These are phyloP conservation scores for Dryomyza anilis DNA, from an alignment of 2,888 invertebrate species.

Conservation along the genomic window DNA sequence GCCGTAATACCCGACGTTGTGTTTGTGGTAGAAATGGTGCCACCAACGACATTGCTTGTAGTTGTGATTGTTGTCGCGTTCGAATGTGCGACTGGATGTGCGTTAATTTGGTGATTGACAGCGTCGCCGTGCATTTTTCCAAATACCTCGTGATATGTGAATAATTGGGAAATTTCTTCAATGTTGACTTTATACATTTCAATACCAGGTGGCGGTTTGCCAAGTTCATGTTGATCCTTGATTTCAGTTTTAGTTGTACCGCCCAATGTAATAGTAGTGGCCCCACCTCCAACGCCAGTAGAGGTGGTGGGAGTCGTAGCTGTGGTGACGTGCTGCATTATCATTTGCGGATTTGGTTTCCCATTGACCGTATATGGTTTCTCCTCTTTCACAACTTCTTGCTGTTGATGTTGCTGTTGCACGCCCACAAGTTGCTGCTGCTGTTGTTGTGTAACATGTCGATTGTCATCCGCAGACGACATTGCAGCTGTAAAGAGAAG, in stretches of 20 bases:
- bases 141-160: slow-evolving; percentile 86
- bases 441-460: slow-evolving; percentile 33
- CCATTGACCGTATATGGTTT: slow-evolving; percentile 43
- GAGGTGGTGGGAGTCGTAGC: slow-evolving; percentile 38
- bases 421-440: slow-evolving; percentile 34
- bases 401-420: slow-evolving; percentile 38
- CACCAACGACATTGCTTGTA: slow-evolving; percentile 36
- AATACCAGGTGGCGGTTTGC: slow-evolving; percentile 64
- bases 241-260: slow-evolving; percentile 49
- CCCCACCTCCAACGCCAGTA: slow-evolving; percentile 45
- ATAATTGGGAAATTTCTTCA: slow-evolving; percentile 81
- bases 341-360: slow-evolving; percentile 41
- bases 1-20: slow-evolving; percentile 32
- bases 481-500: slow-evolving; percentile 47
- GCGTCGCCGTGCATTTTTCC: slow-evolving; percentile 67
- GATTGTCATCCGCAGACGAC: slow-evolving; percentile 47
- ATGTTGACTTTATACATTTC: slow-evolving; percentile 81
- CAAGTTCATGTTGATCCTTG: slow-evolving; percentile 45
- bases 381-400: slow-evolving; percentile 45
- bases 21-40: slow-evolving; percentile 43
- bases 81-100: slow-evolving; percentile 55
- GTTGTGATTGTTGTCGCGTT: slow-evolving; percentile 42
- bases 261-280: slow-evolving; percentile 56
- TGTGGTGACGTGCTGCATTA: slow-evolving; percentile 56
- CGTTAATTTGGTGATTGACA: slow-evolving; percentile 61